Evolutionary conservation across 2,888 invertebrate genomes (phyloP).

Genomic region (Hipparchia sbordonii): DNA sequence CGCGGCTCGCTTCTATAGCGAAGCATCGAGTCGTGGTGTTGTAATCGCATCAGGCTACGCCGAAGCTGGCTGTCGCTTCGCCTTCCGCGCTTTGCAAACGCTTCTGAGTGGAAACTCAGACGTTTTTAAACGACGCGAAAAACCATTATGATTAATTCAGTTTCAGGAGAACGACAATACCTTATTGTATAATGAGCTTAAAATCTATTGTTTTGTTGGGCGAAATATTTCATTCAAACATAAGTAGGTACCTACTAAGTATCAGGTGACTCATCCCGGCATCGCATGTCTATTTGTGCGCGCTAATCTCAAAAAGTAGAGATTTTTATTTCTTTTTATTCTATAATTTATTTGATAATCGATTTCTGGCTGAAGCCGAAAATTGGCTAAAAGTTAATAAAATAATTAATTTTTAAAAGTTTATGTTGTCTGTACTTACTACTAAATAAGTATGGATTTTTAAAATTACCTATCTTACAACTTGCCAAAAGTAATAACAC

Average conservation of each 20-base stretch:
- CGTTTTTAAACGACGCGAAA: slow-evolving; percentile 73
- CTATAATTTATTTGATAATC: too few relatives aligned
- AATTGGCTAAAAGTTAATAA: too few relatives aligned
- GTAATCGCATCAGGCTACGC: slow-evolving; percentile 86
- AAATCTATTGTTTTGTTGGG: slow-evolving; percentile 12
- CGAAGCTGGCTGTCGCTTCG: slow-evolving; percentile 48
- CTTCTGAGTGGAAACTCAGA: slow-evolving; percentile 48
- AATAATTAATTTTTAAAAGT: too few relatives aligned
- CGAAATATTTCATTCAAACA: not conserved
- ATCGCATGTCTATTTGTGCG: too few relatives aligned
- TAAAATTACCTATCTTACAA: too few relatives aligned
- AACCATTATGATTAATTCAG: slow-evolving; percentile 74
- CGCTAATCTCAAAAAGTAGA: too few relatives aligned
- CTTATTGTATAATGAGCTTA: slow-evolving; percentile 68
- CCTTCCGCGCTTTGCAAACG: slow-evolving; percentile 47
- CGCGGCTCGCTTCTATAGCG: slow-evolving; percentile 76
- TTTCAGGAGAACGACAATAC: slow-evolving; percentile 68
- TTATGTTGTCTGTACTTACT: too few relatives aligned
- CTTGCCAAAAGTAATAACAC: too few relatives aligned
- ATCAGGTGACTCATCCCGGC: too few relatives aligned
- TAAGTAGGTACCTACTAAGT: not conserved
- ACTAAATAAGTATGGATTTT: too few relatives aligned
- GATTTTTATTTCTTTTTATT: too few relatives aligned
- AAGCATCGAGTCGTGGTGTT: slow-evolving; percentile 84
- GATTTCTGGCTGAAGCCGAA: too few relatives aligned